Base-by-base conservation (phyloP, 30 jellyfish, hydroid and myxozoan species). In the Catostylus mosaicus region DNA sequence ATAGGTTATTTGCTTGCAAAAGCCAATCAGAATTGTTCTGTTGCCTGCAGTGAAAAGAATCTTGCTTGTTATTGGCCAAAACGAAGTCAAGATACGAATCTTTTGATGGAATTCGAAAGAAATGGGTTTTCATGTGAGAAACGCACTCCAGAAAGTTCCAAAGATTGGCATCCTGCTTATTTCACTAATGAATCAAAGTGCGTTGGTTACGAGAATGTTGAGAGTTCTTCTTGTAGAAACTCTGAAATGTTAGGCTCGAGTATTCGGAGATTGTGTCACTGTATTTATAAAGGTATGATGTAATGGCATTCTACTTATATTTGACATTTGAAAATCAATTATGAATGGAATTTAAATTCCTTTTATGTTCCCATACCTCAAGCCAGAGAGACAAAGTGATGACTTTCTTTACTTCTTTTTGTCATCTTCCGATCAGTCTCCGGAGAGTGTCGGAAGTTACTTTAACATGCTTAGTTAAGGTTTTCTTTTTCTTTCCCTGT, bases 101-200 rank as follows among this genome's bases (percentile, higher is more conserved):
- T 50, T 18, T 2, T 3, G 20, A 27, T 27, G 63, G 63, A 50
- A 50, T 50, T 50, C 20, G 63, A 50, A 50, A 4, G 4, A 0
- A 50, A 50, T 18, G 24, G 24, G 24, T 27, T 50, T 50, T 3
- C 19, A 4, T 50, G 63, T 16, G 24, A 50, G 20, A 8, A 27
- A 5, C 2, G 27, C 4, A 27, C 30, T 51, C 77, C 73, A 30
- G 24, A n/a, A 20, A 66, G 91, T 84, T 30, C 5, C 20, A 45
- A 67, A n/a, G 84, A 67, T 30, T 81, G 91, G 91, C 91, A 81
- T 26, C 91, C 91, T 2, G 91, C 91, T 1, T 66, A 31, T 36
- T 48, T 59, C 0, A 36, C 27, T 5, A 33, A 66, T 26, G 37
- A 50, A 11, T 16, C 36, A 1, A n/a, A 51, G 33, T 81, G 91